Evolutionary conservation across 2,113 vertebrate species (phyloP), one percentile per base, ranked within the genome.

Genomic region (Porphyrio hochstetteri): DNA sequence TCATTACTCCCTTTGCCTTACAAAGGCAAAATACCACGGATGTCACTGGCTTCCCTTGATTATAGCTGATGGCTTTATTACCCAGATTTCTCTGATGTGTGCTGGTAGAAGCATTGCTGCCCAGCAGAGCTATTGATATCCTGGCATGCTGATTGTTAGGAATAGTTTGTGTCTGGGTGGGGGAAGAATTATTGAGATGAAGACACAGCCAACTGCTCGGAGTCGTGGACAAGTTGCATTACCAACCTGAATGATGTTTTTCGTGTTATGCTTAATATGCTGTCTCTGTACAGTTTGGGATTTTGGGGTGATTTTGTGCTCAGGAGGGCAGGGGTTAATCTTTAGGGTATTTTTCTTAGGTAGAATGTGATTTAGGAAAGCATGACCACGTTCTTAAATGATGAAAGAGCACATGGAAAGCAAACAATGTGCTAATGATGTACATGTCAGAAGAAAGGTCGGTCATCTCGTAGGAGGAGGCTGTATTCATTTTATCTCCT

Each of bases 61-160:
- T 82, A 40, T 13, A 87, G 86, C 69, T 82, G 91, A 91, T 91
- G 61, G 44, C 77, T 96, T 89, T 48, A 76, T 95, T 82, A 87
- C 18, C 69, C 57, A 50, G 29, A 31, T 38, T 89, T 78, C 91
- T 61, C 81, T 1, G 0, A 48, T 56, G 53, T 0, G 1, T 74
- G 46, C 63, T 69, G 25, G 36, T 50, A n/a, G 67, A 52, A 74
- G 63, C 77, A 71, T 75, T 35, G 0, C 53, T 76, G 69, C 28
- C 35, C 2, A 3, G 44, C 80, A 35, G 44, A 84, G 84, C 74
- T 75, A 52, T 81, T 75, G 83, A 9, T 72, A 57, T 53, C 42
- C 53, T 23, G 7, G 36, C 25, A 4, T 52, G n/a, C 27, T 63
- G 24, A 10, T 59, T n/a, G 33, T 61, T 71, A 38, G 74, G 64